phyloP scores from a whole-genome alignment of 2,888 invertebrate genomes.

The Phalera bucephala region DNA sequence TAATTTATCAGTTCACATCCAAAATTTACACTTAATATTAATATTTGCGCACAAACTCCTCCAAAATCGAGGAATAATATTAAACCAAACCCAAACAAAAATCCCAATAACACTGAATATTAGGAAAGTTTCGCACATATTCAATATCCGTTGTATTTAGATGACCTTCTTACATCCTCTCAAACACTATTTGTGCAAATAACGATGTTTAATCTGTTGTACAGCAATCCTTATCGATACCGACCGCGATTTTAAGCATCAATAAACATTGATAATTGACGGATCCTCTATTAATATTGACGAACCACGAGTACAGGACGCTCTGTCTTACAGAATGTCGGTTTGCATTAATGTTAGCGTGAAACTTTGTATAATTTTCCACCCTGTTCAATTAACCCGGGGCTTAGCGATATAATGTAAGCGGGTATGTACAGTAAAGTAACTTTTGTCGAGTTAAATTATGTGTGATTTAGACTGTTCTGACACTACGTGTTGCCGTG shows the following conservation, averaged over 20 bases:
- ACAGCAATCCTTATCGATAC: slow-evolving; percentile 37
- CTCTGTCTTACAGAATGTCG: slow-evolving; percentile 41
- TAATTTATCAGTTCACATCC: no score
- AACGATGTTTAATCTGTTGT: slow-evolving; percentile 33
- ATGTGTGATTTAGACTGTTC: slow-evolving; percentile 44
- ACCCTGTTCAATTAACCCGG: slow-evolving; percentile 43
- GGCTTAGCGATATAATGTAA: slow-evolving; percentile 36
- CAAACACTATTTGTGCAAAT: slow-evolving; percentile 12
- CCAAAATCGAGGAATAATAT: no score
- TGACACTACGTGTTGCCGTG: slow-evolving; percentile 8
- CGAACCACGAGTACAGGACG: slow-evolving; percentile 44
- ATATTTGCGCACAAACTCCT: no score
- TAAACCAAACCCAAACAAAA: no score
- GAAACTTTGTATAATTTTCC: slow-evolving; percentile 62
- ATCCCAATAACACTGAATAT: neutral
- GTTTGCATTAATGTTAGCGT: slow-evolving; percentile 46
- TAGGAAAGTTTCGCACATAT: neutral
- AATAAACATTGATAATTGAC: slow-evolving; percentile 75
- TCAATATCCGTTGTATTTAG: no score
- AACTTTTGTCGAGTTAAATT: slow-evolving; percentile 49
- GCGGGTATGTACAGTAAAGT: slow-evolving; percentile 33
- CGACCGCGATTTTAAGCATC: slow-evolving; percentile 67
- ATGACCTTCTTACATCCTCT: neutral
- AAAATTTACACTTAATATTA: no score
- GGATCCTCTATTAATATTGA: slow-evolving; percentile 77